phyloP scores from a whole-genome alignment of 2,888 invertebrate genomes.

The Drosophila longiperda region DNA sequence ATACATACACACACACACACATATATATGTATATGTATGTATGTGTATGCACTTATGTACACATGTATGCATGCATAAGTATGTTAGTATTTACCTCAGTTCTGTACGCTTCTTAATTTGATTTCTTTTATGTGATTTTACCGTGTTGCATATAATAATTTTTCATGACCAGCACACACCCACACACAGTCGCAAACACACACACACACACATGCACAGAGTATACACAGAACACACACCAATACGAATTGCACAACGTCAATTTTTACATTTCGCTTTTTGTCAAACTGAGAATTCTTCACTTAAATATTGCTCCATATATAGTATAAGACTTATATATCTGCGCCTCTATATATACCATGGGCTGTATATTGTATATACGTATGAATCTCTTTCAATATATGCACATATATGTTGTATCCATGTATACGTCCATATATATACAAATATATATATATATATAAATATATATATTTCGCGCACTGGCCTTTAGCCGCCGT shows the following conservation, averaged over 20 bases:
- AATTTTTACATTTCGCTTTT: slow-evolving; percentile 61
- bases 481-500: slow-evolving; percentile 57
- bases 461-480: slow-evolving; percentile 59
- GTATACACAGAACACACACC: slow-evolving; percentile 13
- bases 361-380: slow-evolving; percentile 43
- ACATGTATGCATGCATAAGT: slow-evolving; percentile 4
- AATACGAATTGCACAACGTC: slow-evolving; percentile 34
- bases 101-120: slow-evolving; percentile 32
- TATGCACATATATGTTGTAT: slow-evolving; percentile 20
- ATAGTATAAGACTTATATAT: slow-evolving; percentile 47
- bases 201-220: slow-evolving; percentile 15
- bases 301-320: slow-evolving; percentile 50
- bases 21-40: background rate
- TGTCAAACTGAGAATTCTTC: slow-evolving; percentile 56
- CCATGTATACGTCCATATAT: slow-evolving; percentile 24
- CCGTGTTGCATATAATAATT: slow-evolving; percentile 29
- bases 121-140: slow-evolving; percentile 27
- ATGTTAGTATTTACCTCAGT: slow-evolving; percentile 47
- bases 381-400: slow-evolving; percentile 35
- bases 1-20: background rate
- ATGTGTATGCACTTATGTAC: background rate
- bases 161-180: slow-evolving; percentile 49
- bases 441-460: slow-evolving; percentile 23
- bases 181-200: background rate
- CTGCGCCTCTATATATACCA: slow-evolving; percentile 41